A percentile compares a stretch with the other conserved stretches of the same genome.
Evolutionary conservation across 2,797 vertebrate genomes (phyloP).

Genomic region (Pseudotriccus pelzelni): DNA sequence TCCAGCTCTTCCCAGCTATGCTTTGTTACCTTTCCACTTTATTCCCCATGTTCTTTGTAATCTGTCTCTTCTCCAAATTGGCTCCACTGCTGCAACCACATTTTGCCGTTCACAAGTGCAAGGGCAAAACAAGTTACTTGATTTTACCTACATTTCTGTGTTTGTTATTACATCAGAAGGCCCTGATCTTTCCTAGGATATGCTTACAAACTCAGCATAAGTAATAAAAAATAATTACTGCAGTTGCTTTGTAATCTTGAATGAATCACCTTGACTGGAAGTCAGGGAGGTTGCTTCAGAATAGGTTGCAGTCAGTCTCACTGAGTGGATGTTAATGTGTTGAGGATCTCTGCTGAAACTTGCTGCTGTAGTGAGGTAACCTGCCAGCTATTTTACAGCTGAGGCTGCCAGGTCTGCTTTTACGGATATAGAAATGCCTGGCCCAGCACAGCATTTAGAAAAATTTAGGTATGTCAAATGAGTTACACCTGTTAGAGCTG

Average conservation of each 20-base stretch:
- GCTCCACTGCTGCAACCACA: neutral
- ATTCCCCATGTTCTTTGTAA: neutral
- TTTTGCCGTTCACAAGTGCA: neutral
- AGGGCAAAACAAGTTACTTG: neutral
- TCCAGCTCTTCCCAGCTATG: neutral
- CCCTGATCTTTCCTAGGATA: neutral
- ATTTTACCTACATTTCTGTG: neutral
- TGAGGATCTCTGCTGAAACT: slow-evolving; percentile 3
- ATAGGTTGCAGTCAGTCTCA: neutral
- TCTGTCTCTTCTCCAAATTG: neutral
- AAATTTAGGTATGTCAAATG: neutral
- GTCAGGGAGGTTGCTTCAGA: neutral
- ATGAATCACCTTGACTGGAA: neutral
- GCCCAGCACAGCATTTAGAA: neutral
- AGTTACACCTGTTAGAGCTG: neutral
- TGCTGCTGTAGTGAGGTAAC: neutral
- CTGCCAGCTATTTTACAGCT: neutral
- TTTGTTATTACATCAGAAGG: neutral
- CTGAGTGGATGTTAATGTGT: neutral
- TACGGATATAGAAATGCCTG: neutral
- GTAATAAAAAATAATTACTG: neutral
- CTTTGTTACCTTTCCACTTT: neutral
- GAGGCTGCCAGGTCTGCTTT: neutral
- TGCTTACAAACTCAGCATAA: neutral
- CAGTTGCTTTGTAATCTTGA: neutral